These are phyloP conservation scores for Brachionus calyciflorus DNA, from an alignment of 1,140 invertebrate genomes.

Conservation along the genomic window DNA sequence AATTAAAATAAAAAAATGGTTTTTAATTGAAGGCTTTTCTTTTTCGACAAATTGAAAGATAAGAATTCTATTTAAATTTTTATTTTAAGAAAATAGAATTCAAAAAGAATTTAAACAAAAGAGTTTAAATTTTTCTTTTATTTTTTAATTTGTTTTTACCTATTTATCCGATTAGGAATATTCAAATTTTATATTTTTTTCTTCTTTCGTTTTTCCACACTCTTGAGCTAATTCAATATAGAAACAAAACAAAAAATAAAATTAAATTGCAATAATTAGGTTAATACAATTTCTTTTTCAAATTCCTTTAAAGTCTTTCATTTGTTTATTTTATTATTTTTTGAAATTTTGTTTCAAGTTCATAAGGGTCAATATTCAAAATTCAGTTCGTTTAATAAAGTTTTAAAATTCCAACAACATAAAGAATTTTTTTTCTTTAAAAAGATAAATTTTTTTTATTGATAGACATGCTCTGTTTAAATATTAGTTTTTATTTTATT, in stretches of 20 bases:
- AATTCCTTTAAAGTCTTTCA: too few relatives aligned
- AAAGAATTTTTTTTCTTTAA: constrained; percentile 3
- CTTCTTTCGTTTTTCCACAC: constrained; percentile 22
- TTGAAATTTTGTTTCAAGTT: constrained; percentile 7
- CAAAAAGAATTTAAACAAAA: background rate
- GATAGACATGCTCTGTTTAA: too few relatives aligned
- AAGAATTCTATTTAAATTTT: constrained; percentile 31
- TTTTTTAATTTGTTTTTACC: constrained; percentile 7
- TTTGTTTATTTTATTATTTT: background rate
- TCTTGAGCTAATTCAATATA: constrained; percentile 40
- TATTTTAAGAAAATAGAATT: background rate
- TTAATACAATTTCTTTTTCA: too few relatives aligned
- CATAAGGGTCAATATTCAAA: constrained; percentile 29
- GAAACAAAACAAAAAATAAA: too few relatives aligned
- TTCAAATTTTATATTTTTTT: background rate
- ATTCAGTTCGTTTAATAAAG: background rate
- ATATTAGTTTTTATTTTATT: too few relatives aligned
- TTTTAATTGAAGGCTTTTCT: constrained; percentile 11
- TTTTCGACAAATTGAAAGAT: constrained; percentile 27
- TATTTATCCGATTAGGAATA: constrained; percentile 31
- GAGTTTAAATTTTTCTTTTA: constrained; percentile 22
- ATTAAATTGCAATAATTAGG: constrained; percentile 38
- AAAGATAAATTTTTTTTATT: constrained; percentile 16
- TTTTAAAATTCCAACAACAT: constrained; percentile 20
- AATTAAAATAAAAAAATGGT: constrained; percentile 26